Evolutionary conservation across 2,888 invertebrate genomes (phyloP), one percentile per base, ranked within the genome.

Genomic region (Priocnemis perturbator): DNA sequence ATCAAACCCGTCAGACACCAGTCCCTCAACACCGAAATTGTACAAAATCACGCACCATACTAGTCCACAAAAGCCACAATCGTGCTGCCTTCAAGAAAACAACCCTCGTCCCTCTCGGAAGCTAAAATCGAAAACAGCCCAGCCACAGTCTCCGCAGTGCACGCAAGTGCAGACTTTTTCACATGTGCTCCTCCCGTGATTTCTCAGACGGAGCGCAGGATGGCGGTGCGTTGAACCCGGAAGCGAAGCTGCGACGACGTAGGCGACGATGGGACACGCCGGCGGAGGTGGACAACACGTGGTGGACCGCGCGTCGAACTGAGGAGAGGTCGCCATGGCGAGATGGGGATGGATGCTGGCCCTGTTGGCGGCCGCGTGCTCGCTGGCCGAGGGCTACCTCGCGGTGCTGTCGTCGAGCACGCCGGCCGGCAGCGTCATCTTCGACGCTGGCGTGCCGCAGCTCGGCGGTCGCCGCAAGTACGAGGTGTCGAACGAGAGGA

Each of bases 381-480:
- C 74, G 62, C 72, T 83, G 50, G 68, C 78, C 59, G 82, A 83
- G 23, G 81, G 83, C 53, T 89, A 89, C 69, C 78, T 90, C 64
- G 85, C 88, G 21, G 86, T 90, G 17, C 77, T 89, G 15, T 84
- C 89, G 20, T 87, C 89, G 60, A 81, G 84, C 67, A 78, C 88
- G 52, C 92, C 92, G 20, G 91, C 94, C 0, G 95, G 94, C 17
- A 91, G 93, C 78, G 89, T 93, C 69, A 92, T 95, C 74, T 93
- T 96, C 88, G 95, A 96, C 89, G 94, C 95, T 30, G 95, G 95
- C 50, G 94, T 96, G 60, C 94, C 94, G 78, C 93, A 94, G 83
- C 91, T 95, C 61, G 95, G 95, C 77, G 95, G 95, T 14, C 94
- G 95, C 83, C 91, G 96, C 58, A 92, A 92, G 81, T 96, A 96